A percentile compares a stretch with the other conserved stretches of the same genome.
phyloP scores from a whole-genome alignment of 2,888 invertebrate species.

The Calameuta filiformis region DNA sequence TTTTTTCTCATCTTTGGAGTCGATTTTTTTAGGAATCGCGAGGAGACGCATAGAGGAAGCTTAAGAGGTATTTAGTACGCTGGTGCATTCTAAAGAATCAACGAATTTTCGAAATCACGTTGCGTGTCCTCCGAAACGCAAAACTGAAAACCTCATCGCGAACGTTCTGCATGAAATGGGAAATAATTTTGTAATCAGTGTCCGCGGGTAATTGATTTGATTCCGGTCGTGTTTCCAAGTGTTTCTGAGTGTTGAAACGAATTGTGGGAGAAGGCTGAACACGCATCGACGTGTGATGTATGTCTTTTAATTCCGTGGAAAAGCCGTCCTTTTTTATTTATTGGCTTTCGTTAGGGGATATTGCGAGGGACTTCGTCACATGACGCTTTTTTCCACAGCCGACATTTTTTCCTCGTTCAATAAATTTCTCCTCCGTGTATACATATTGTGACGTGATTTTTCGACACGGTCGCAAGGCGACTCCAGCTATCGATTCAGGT shows the following conservation, averaged over 20 bases:
- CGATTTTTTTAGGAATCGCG: background rate
- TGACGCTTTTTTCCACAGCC: constrained; percentile 16
- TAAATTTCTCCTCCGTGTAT: constrained; percentile 26
- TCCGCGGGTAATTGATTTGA: background rate
- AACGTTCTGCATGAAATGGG: background rate
- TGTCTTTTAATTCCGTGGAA: constrained; percentile 58
- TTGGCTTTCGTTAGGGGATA: constrained; percentile 58
- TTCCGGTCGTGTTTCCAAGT: background rate
- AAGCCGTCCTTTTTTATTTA: constrained; percentile 55
- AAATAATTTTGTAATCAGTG: constrained; percentile 28
- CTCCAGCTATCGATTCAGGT: no score
- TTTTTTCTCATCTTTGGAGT: background rate
- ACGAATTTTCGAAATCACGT: background rate
- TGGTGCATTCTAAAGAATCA: no score
- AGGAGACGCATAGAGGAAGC: no score
- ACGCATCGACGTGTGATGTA: constrained; percentile 51
- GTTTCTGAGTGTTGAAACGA: background rate
- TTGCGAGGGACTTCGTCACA: constrained; percentile 55
- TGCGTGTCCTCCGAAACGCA: no score
- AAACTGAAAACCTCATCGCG: background rate
- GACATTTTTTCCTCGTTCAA: constrained; percentile 38
- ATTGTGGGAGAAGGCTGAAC: background rate
- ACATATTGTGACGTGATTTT: background rate
- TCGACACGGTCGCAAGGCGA: no score
- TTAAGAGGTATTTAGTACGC: no score